Evolutionary conservation across 2,113 vertebrate genomes (phyloP), one percentile per base, ranked within the genome.

Genomic region (Circaetus cinerascens): DNA sequence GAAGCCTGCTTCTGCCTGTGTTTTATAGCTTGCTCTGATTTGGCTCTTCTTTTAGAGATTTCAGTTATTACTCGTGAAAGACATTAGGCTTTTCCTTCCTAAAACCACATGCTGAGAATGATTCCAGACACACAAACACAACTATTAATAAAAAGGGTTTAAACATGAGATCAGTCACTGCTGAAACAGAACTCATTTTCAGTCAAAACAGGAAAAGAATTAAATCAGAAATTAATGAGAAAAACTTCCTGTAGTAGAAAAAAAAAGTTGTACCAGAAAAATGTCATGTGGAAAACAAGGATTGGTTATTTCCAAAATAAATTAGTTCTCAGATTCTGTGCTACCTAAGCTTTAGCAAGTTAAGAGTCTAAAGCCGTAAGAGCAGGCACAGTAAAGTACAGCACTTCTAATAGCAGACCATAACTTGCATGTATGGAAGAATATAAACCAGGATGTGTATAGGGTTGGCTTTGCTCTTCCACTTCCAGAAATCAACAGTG

Each of bases 11-110:
- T 96, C 80, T 96, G 11, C 22, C 71, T 78, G 3, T 62, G 32
- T 82, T 97, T 97, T 96, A 92, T 27, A 59, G 41, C 55, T 94
- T 86, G 72, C 23, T 83, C 40, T 55, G 53, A 86, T 91, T 95
- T 88, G 85, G 7, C 27, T 90, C 27, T 89, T 90, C 50, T 93
- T 86, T 96, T 79, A 90, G 64, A 83, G 43, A 90, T 76, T 92
- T 93, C 83, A 92, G 66, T 77, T 96, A 93, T 93, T 95, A 90
- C 43, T 56, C 94, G 29, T 38, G 69, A 89, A 95, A 97, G 72
- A 73, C 11, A 83, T 48, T 86, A 53, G 27, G 30, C 22, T 78
- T 86, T 88, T 88, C 73, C 73, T 94, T 72, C 66, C 69, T 88
- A 89, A 95, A 92, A 8, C 76, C 10, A 51, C 48, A 18, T 64